Evolutionary conservation across 2,113 vertebrate species (phyloP).

Genomic region (Takifugu bimaculatus): DNA sequence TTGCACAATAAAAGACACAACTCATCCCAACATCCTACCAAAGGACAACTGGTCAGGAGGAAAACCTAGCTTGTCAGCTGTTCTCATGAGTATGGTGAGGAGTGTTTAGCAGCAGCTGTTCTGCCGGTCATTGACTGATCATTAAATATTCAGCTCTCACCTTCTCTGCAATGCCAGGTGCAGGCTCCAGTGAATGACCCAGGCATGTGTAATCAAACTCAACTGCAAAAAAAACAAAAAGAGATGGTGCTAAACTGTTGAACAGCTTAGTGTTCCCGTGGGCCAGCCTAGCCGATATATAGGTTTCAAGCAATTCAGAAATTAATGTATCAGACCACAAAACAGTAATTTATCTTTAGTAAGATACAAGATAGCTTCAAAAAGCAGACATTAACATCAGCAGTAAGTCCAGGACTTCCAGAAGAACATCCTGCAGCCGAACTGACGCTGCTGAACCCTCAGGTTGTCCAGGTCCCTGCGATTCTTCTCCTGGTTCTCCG

Average conservation of each 20-base stretch:
- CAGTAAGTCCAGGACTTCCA: slow-evolving; percentile 66
- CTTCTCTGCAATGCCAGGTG: slow-evolving; percentile 4
- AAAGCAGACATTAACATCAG: slow-evolving; percentile 17
- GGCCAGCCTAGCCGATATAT: too few relatives aligned
- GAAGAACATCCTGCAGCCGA: slow-evolving; percentile 53
- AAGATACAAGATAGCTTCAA: background rate
- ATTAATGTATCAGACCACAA: too few relatives aligned
- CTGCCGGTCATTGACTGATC: slow-evolving; percentile 8
- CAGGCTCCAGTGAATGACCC: too few relatives aligned
- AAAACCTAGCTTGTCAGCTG: slow-evolving; percentile 7
- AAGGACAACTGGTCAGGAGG: too few relatives aligned
- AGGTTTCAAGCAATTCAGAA: too few relatives aligned
- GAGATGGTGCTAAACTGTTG: too few relatives aligned
- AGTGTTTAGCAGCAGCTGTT: slow-evolving; percentile 4
- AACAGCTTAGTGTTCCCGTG: too few relatives aligned
- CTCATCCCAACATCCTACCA: too few relatives aligned
- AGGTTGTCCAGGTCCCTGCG: slow-evolving; percentile 11
- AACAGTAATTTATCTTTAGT: too few relatives aligned
- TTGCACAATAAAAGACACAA: too few relatives aligned
- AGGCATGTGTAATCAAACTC: too few relatives aligned
- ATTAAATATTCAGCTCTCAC: slow-evolving; percentile 38
- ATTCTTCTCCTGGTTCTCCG: slow-evolving; percentile 30
- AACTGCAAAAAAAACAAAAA: too few relatives aligned
- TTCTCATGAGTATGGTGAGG: slow-evolving; percentile 1
- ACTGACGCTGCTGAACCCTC: background rate